phyloP scores from a whole-genome alignment of 2,113 vertebrate genomes.

The Lichenostomus cassidix region DNA sequence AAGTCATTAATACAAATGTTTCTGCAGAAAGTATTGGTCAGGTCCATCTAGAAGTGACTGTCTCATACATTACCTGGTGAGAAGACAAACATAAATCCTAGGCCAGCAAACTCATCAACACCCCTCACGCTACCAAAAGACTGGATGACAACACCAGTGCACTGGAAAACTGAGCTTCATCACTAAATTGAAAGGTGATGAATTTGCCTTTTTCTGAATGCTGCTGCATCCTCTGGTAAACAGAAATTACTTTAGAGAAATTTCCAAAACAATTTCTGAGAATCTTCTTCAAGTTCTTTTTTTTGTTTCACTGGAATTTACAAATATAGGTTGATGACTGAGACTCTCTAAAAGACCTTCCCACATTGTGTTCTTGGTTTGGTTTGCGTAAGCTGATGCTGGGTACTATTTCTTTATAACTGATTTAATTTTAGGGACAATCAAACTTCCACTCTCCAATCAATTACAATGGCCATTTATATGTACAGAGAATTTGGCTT shows the following conservation, averaged over 20 bases:
- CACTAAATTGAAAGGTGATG: background rate
- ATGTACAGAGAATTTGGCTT: background rate
- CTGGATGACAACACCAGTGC: background rate
- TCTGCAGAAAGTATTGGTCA: conserved; percentile 16
- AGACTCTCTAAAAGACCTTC: background rate
- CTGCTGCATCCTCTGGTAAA: background rate
- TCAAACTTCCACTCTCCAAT: background rate
- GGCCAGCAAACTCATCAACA: conserved; percentile 23
- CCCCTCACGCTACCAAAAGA: background rate
- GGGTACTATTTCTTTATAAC: background rate
- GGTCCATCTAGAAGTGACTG: background rate
- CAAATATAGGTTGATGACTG: background rate
- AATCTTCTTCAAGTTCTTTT: background rate
- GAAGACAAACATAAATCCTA: conserved; percentile 33
- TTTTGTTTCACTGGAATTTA: background rate
- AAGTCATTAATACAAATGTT: conserved; percentile 16
- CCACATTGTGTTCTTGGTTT: background rate
- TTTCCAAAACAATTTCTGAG: background rate
- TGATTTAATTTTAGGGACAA: background rate
- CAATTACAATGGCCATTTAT: background rate
- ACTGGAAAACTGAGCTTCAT: background rate
- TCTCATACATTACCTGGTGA: conserved; percentile 21
- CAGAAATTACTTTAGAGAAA: background rate
- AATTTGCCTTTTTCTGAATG: background rate
- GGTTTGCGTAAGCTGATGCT: background rate